phyloP scores from a whole-genome alignment of 2,113 vertebrate species.

The Hippocampus guttulatus region DNA sequence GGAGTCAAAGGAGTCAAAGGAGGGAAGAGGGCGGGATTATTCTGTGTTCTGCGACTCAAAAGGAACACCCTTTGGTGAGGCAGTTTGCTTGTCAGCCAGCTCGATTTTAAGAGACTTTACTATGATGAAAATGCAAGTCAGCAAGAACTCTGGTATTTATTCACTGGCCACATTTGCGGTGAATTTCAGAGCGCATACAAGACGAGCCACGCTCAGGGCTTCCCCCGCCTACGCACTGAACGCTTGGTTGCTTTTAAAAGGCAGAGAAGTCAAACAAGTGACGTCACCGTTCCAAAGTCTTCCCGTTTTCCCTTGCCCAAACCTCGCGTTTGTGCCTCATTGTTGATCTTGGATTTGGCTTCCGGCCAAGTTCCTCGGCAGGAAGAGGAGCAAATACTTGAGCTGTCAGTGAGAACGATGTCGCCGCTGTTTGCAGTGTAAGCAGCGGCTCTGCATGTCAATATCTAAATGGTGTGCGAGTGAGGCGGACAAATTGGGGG shows the following conservation, averaged over 20 bases:
- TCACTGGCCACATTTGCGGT: slow-evolving; percentile 31
- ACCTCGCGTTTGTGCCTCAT: background rate
- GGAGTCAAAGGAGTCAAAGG: background rate
- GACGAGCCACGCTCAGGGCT: slow-evolving; percentile 38
- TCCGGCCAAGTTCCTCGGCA: slow-evolving; percentile 5
- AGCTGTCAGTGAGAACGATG: background rate
- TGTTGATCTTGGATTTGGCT: slow-evolving; percentile 21
- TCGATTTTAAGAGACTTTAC: background rate
- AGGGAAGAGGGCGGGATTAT: background rate
- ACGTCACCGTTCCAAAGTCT: slow-evolving; percentile 22
- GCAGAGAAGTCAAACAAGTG: slow-evolving; percentile 12
- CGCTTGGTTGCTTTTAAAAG: slow-evolving; percentile 45
- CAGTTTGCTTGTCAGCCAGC: background rate
- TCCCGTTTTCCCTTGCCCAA: background rate
- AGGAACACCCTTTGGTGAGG: background rate
- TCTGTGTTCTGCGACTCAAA: background rate
- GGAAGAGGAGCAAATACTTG: background rate
- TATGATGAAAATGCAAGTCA: slow-evolving; percentile 8
- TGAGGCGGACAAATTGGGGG: background rate
- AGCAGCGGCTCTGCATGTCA: background rate
- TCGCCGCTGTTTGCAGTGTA: slow-evolving; percentile 2
- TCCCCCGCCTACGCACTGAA: slow-evolving; percentile 56
- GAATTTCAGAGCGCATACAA: slow-evolving; percentile 29
- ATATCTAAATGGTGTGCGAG: background rate
- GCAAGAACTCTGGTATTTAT: slow-evolving; percentile 1